Percentiles rank a stretch among this genome's conserved stretches.
phyloP scores from a whole-genome alignment of 2,113 vertebrate genomes.

The Acanthochromis polyacanthus region DNA sequence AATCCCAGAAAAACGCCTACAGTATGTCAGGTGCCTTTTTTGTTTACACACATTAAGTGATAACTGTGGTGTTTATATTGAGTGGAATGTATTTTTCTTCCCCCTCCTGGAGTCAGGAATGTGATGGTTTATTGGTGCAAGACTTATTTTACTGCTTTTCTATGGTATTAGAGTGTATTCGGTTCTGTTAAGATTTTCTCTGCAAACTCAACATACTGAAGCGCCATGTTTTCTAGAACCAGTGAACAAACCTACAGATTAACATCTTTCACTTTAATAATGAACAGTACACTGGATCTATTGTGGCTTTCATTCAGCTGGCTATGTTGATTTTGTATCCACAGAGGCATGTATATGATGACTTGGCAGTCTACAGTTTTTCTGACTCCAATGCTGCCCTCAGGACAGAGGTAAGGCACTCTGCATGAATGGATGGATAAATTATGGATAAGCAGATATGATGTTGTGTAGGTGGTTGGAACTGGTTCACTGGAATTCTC shows the following conservation, averaged over 20 bases:
- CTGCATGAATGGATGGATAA: constrained; percentile 35
- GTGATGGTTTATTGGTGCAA: constrained; percentile 61
- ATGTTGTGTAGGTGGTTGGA: not conserved
- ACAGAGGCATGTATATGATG: constrained; percentile 89
- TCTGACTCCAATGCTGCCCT: constrained; percentile 85
- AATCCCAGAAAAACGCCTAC: constrained; percentile 1
- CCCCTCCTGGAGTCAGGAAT: constrained; percentile 46
- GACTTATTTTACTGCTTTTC: constrained; percentile 38
- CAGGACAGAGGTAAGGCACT: constrained; percentile 88
- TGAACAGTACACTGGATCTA: not conserved
- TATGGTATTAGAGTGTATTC: constrained; percentile 30
- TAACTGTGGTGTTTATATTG: constrained; percentile 42
- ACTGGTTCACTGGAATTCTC: not conserved
- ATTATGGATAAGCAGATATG: not conserved
- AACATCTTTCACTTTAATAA: constrained; percentile 46
- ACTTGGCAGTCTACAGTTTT: constrained; percentile 86
- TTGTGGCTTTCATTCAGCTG: constrained; percentile 37
- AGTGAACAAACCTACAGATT: constrained; percentile 9
- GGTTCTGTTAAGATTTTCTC: constrained; percentile 38
- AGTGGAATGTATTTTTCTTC: constrained; percentile 60
- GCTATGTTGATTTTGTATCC: constrained; percentile 58
- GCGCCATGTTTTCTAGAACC: constrained; percentile 14
- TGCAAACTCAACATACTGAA: constrained; percentile 19
- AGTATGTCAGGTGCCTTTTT: constrained; percentile 14
- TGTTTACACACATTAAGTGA: constrained; percentile 49